Conservation (phyloP, 2,888 invertebrate genomes). For the Eupsilia transversa region DNA sequence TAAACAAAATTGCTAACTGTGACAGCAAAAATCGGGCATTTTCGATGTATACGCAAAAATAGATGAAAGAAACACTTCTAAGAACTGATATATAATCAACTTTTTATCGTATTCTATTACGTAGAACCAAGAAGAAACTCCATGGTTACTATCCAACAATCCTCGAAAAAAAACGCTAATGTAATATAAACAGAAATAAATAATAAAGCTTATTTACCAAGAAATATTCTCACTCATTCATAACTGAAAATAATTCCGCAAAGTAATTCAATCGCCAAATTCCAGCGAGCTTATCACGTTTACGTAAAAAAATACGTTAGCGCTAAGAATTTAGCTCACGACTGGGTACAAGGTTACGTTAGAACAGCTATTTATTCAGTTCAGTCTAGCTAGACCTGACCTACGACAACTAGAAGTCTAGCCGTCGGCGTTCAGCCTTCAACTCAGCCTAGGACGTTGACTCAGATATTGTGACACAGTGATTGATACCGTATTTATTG, state of each 20-base stretch:
- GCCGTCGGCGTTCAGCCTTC: constrained; percentile 34
- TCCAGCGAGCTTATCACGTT: not conserved
- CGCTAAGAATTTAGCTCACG: constrained; percentile 49
- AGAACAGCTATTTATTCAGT: constrained; percentile 44
- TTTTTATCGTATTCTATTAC: not conserved
- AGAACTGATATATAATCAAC: not conserved
- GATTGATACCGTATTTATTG: constrained; percentile 19
- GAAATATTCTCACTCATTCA: constrained; percentile 18
- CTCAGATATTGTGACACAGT: constrained; percentile 13
- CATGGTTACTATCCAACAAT: not conserved
- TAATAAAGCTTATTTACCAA: constrained; percentile 14
- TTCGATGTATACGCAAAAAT: not conserved
- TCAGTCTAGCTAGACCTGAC: constrained; percentile 50
- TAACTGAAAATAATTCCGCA: constrained; percentile 15
- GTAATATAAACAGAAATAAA: constrained; percentile 2
- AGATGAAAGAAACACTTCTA: not conserved
- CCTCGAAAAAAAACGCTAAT: not conserved
- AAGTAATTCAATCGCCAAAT: constrained; percentile 16
- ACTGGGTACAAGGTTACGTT: constrained; percentile 51
- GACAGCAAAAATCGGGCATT: not conserved
- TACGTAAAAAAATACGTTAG: constrained; percentile 32
- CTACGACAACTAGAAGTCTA: constrained; percentile 53
- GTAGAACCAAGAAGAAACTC: not conserved
- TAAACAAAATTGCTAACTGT: not conserved
- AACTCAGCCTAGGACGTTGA: constrained; percentile 44